Evolutionary conservation across 2,888 invertebrate genomes (phyloP), one percentile per base, ranked within the genome.

Genomic region (Allophyes oxyacanthae): DNA sequence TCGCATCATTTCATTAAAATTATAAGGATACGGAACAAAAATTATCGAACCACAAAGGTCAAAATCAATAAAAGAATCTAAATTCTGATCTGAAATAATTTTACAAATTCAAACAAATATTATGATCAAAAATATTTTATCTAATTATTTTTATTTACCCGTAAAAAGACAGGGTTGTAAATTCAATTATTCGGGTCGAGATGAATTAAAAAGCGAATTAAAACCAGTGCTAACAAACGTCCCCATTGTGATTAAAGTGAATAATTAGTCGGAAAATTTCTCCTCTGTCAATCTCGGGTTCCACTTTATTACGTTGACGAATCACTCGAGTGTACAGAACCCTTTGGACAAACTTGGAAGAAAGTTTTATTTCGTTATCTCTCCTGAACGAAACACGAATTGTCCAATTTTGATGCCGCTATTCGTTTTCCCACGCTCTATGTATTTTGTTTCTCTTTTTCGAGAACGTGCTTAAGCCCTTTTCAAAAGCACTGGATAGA

Each of bases 361-460:
- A 64, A 83, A 84, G 77, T 83, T 85, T 82, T 81, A 85, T 84
- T 83, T 78, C 70, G 75, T 85, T 84, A 82, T 82, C 79, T 81
- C 57, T 53, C 65, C 53, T 64, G 67, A 78, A 78, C 66, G 74
- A 65, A 75, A 77, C 57, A 60, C 43, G 51, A 73, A 78, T 72
- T 72, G 72, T 74, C 66, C 67, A 74, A 72, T 76, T 76, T 68
- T 61, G 54, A 46, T 20, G 61, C 46, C 63, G 48, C 57, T 68
- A 77, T 77, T 69, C 51, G 44, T 33, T 67, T 55, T 64, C 51
- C 42, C 32, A 20, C 40, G 32, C 63, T 51, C 40, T 28, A 40
- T 20, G 38, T 49, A 68, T 65, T 72, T 64, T 48, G 32, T 49
- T n/a, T 44, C 33, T 61, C 48, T 37, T 50, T 55, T 59, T 53